Percentiles rank a stretch among this genome's conserved stretches.
Conservation (phyloP, 2,797 vertebrate species). For the Danionella dracula region DNA sequence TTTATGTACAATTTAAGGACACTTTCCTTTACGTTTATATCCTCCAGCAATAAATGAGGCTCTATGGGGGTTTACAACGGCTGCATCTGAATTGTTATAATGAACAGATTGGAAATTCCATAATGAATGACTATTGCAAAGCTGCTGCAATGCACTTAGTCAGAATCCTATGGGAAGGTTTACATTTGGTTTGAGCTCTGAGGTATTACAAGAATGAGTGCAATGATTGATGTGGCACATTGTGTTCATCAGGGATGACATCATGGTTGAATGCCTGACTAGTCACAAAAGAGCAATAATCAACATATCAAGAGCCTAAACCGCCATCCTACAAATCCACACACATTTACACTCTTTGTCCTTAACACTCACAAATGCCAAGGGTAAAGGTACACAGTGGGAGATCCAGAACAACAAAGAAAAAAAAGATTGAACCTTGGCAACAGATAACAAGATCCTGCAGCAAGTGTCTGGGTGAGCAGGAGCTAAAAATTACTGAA, state of each 20-base stretch:
- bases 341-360: background rate
- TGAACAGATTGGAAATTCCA: background rate
- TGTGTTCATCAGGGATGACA: slow-evolving; percentile 41
- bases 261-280: background rate
- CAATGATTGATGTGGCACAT: slow-evolving; percentile 42
- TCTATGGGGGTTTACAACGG: too few species aligned
- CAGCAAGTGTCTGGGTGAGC: background rate
- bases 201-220: slow-evolving; percentile 51
- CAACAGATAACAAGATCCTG: background rate
- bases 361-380: slow-evolving; percentile 11
- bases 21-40: too few species aligned
- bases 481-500: background rate
- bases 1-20: too few species aligned
- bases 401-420: background rate
- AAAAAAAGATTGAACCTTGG: background rate
- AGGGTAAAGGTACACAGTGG: slow-evolving; percentile 1
- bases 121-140: background rate
- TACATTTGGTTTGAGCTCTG: slow-evolving; percentile 31
- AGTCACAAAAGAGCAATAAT: background rate
- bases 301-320: background rate
- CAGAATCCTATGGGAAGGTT: background rate
- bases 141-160: background rate
- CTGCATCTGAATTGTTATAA: too few species aligned
- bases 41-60: too few species aligned
- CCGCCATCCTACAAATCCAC: background rate